These are phyloP conservation scores for Lutjanus erythropterus DNA, from an alignment of 2,113 vertebrate genomes.

Conservation along the genomic window DNA sequence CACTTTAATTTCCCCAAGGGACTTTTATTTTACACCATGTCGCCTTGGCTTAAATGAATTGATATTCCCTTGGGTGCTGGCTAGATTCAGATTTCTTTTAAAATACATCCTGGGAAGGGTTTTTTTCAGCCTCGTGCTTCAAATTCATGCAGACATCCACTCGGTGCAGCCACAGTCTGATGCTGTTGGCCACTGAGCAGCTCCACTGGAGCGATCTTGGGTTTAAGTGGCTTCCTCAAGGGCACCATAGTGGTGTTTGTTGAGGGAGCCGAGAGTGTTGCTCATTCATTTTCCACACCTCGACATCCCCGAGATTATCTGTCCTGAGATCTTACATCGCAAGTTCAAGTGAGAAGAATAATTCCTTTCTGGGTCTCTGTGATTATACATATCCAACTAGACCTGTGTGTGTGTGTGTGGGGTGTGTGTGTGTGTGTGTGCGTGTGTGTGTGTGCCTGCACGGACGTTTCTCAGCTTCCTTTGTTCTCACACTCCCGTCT, in stretches of 20 bases:
- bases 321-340: constrained; percentile 49
- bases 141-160: constrained; percentile 68
- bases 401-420: constrained; percentile 31
- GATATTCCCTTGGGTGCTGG: constrained; percentile 39
- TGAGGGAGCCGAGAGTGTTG: constrained; percentile 50
- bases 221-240: constrained; percentile 74
- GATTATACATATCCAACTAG: constrained; percentile 35
- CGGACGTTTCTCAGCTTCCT: constrained; percentile 46
- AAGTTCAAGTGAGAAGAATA: constrained; percentile 45
- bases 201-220: constrained; percentile 70
- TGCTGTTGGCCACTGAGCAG: constrained; percentile 69
- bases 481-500: constrained; percentile 73
- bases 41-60: constrained; percentile 58
- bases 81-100: constrained; percentile 60
- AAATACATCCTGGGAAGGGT: constrained; percentile 31
- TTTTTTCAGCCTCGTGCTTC: constrained; percentile 45
- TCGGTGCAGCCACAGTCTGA: constrained; percentile 60
- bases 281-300: constrained; percentile 65
- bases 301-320: constrained; percentile 53
- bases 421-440: constrained; percentile 35
- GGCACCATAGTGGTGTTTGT: constrained; percentile 59
- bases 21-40: constrained; percentile 54
- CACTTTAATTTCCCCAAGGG: constrained; percentile 65
- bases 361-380: constrained; percentile 37
- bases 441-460: constrained; percentile 4